Evolutionary conservation across 2,888 invertebrate species (phyloP), one percentile per base, ranked within the genome.

Genomic region (Ormyrus rosae): DNA sequence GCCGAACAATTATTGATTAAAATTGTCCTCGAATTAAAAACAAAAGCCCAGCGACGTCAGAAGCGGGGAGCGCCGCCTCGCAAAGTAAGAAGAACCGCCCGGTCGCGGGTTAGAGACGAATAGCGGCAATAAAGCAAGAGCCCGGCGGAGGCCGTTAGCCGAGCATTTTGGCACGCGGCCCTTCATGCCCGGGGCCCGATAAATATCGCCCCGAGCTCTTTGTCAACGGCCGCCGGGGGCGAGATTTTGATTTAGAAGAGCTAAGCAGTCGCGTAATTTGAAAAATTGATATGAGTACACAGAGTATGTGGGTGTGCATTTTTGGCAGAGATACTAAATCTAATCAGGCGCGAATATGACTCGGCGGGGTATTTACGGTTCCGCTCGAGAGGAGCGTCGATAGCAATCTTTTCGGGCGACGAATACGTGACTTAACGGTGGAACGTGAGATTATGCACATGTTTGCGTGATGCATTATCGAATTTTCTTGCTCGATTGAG

Each of bases 51-150:
- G 34, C 34, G 2, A 2, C 34, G 3, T 2, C 34, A 34, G 34
- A 34, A 34, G 34, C 34, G 19, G 0, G 34, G 34, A 3, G 34
- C 2, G 34, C 34, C 3, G 34, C 34, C 34, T 0, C 0, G 34
- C 34, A 3, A 34, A 34, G 34, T 2, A 34, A 34, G 34, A 34
- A 34, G 34, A 34, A 13, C 65, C 13, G 13, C 6, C 50, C 13
- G 6, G 81, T 78, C 78, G 65, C 73, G 71, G 80, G 80, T 74
- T 77, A 81, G 84, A 86, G 87, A 88, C 85, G 85, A 84, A 88
- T 87, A 84, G 84, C 81, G 78, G 85, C 78, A 85, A 86, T 87
- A 86, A 88, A 89, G 86, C 85, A 85, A 84, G 81, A 84, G 81
- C 78, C 81, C 81, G 81, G 81, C 78, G 82, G 83, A 80, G 82